Base-by-base conservation (phyloP, 2,113 vertebrate genomes). In the Grammomys dolichurus region DNA sequence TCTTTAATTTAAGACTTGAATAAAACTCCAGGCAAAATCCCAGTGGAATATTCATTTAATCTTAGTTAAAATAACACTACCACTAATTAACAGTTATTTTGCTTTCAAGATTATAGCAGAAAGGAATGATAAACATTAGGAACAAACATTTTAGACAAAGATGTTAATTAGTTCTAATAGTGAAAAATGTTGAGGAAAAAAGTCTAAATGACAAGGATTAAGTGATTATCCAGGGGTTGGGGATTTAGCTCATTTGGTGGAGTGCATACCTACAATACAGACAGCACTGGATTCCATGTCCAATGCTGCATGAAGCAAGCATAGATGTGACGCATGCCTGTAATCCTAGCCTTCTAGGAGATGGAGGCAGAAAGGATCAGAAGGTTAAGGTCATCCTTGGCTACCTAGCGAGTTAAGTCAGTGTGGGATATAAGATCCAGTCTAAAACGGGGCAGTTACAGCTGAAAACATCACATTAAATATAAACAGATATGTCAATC, bases 81-180 rank as follows among this genome's bases (percentile, higher is more conserved):
- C 56, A 33, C 60, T 76, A 85, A 91, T 91, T 86, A 96, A 95
- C 11, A 58, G 48, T 73, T 93, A 76, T 36, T 89, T 54, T 89
- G 72, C 63, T 90, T 75, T 78, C 80, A 80, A 90, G 43, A 89
- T 90, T 91, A 31, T 56, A 85, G 84, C 26, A 76, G 56, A 93
- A 76, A 22, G 77, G 5, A 91, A 75, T 16, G 89, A 82, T 82
- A 24, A 31, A 87, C 76, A 87, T 63, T 48, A 90, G 63, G 26
- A 80, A 56, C 19, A 70, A 85, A 85, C 77, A 81, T 70, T 54
- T 96, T 31, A 93, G 3, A 94, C 12, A 94, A 95, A 76, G 17
- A 67, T n/a, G 13, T 40, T 86, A 60, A 73, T 70, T 89, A 95
- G 81, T 95, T 93, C 54, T 82, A 87, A 82, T 31, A 46, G 28